These are phyloP conservation scores for Chaetura pelagica DNA, from an alignment of 2,113 vertebrate genomes.

Conservation along the genomic window DNA sequence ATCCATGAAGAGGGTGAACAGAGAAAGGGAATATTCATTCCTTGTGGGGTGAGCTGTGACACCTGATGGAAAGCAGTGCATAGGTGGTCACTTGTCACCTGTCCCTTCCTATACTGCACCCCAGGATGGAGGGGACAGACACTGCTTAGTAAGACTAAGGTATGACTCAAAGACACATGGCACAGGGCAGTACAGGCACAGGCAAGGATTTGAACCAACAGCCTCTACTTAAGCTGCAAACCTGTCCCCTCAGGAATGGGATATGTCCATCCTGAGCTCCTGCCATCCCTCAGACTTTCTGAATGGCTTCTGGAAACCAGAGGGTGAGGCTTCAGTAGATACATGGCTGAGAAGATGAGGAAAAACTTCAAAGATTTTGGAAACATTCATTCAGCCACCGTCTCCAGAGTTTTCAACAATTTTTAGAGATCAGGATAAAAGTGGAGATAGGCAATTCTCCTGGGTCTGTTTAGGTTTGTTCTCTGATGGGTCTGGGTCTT, in stretches of 20 bases:
- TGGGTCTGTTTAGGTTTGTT: not conserved
- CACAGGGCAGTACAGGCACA: not conserved
- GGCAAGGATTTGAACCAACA: not conserved
- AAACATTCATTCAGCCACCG: not conserved
- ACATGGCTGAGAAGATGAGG: rapidly evolving
- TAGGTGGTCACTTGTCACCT: not conserved
- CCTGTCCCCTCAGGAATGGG: not conserved
- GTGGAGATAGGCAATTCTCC: not conserved
- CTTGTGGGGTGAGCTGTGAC: not conserved
- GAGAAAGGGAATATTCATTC: not conserved
- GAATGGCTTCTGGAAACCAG: not conserved
- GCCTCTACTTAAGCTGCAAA: not conserved
- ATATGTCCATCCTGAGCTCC: not conserved
- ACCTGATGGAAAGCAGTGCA: rapidly evolving
- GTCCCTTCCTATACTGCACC: rapidly evolving
- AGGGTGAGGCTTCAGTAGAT: not conserved
- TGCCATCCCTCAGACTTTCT: not conserved
- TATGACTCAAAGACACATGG: not conserved
- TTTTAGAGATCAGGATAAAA: not conserved
- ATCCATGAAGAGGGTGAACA: not conserved
- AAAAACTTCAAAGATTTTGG: not conserved
- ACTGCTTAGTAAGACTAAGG: not conserved
- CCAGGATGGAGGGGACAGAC: not conserved
- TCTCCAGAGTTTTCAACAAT: not conserved
- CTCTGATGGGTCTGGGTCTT: not conserved